phyloP scores from a whole-genome alignment of 2,113 vertebrate genomes.

The Petromus typicus region DNA sequence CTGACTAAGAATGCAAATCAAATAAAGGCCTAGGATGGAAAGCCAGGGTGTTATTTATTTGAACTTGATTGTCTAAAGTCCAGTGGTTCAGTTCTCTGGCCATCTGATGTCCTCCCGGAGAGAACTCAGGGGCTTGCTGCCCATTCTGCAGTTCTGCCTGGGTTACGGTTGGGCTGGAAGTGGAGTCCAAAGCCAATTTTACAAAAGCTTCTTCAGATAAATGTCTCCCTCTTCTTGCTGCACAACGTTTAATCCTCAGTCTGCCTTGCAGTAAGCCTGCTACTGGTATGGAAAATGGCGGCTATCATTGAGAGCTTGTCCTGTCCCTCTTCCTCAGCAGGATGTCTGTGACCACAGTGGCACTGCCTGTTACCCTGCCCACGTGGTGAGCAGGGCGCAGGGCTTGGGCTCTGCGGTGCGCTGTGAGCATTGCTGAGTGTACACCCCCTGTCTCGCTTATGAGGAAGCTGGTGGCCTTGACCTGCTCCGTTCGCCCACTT shows the following conservation, averaged over 20 bases:
- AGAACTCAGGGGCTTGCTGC: background rate
- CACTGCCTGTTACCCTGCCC: background rate
- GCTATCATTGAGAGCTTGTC: background rate
- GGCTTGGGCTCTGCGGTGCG: background rate
- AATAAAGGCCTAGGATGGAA: conserved; percentile 11
- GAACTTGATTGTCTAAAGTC: background rate
- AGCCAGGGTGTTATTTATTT: background rate
- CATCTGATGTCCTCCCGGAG: background rate
- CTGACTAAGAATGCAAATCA: background rate
- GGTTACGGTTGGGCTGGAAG: background rate
- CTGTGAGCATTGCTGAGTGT: background rate
- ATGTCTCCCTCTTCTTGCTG: background rate
- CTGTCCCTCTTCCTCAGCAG: background rate
- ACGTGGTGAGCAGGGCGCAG: background rate
- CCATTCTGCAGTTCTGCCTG: background rate
- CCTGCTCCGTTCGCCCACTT: background rate
- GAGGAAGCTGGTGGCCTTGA: background rate
- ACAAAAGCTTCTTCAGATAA: background rate
- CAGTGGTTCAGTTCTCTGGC: background rate
- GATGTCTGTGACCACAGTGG: background rate
- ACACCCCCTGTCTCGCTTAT: background rate
- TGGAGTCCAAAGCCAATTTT: background rate
- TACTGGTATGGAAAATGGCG: background rate
- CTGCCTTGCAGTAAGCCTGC: background rate
- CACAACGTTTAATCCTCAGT: background rate